phyloP scores from a whole-genome alignment of 2,888 invertebrate species.

The Hecatera dysodea region DNA sequence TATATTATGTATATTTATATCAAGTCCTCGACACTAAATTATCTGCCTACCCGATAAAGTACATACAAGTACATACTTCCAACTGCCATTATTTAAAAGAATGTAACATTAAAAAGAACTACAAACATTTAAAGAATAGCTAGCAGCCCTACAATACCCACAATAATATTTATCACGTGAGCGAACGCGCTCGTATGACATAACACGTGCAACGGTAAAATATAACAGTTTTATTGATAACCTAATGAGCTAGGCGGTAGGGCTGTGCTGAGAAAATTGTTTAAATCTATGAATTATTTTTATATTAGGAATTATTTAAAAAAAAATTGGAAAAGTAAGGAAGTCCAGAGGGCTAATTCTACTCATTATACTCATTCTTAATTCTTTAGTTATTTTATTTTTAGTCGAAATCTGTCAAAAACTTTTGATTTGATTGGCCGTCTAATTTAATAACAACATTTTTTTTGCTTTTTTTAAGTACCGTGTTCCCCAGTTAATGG shows the following conservation, averaged over 20 bases:
- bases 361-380: too few species aligned
- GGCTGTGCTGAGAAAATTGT: slow-evolving; percentile 19
- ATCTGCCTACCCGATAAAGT: neutral
- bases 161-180: slow-evolving; percentile 40
- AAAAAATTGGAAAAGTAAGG: too few species aligned
- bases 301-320: too few species aligned
- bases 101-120: neutral
- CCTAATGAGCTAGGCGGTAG: slow-evolving; percentile 47
- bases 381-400: too few species aligned
- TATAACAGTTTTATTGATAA: slow-evolving; percentile 60
- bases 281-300: neutral
- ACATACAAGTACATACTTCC: neutral
- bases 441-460: too few species aligned
- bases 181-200: slow-evolving; percentile 26
- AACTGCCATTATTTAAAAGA: neutral
- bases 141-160: slow-evolving; percentile 19
- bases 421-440: too few species aligned
- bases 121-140: neutral
- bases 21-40: neutral
- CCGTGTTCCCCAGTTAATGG: too few species aligned
- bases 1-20: too few species aligned
- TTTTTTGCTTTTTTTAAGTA: too few species aligned
- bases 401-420: too few species aligned
- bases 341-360: too few species aligned
- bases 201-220: slow-evolving; percentile 39